Conservation (phyloP, 2,113 vertebrate genomes). For the Epinephelus moara region DNA sequence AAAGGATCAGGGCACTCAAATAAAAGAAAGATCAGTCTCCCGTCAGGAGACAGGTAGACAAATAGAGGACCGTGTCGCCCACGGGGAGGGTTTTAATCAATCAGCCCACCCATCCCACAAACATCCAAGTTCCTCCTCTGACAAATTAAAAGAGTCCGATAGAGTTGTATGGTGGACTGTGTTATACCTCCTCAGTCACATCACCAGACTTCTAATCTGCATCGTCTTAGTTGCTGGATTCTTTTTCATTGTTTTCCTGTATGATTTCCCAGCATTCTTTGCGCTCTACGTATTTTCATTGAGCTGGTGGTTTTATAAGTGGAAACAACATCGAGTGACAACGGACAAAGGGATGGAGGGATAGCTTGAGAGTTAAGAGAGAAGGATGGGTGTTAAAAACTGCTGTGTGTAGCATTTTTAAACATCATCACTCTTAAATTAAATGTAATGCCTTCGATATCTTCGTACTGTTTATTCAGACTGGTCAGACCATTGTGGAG, state of each 20-base stretch:
- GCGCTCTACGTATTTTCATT: slow-evolving; percentile 89
- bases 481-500: neutral
- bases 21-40: slow-evolving; percentile 36
- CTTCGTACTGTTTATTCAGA: neutral
- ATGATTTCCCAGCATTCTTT: slow-evolving; percentile 89
- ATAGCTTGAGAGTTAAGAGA: slow-evolving; percentile 6
- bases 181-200: slow-evolving; percentile 78
- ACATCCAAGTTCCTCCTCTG: slow-evolving; percentile 12
- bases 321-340: slow-evolving; percentile 75
- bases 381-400: neutral
- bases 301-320: slow-evolving; percentile 89
- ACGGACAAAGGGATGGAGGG: slow-evolving; percentile 75
- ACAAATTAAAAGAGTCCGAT: slow-evolving; percentile 60
- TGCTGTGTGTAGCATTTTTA: slow-evolving; percentile 10
- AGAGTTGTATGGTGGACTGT: slow-evolving; percentile 69
- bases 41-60: slow-evolving; percentile 28
- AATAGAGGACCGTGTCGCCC: slow-evolving; percentile 24
- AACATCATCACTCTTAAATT: neutral
- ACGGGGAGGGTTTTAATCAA: slow-evolving; percentile 32
- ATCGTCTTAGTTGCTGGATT: slow-evolving; percentile 88
- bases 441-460: neutral
- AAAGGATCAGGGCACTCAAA: slow-evolving; percentile 29
- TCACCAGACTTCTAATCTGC: slow-evolving; percentile 85
- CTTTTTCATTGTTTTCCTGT: slow-evolving; percentile 87
- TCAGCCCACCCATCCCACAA: slow-evolving; percentile 22